phyloP scores from a whole-genome alignment of 1,140 invertebrate species.

The Drosophila arizonae region DNA sequence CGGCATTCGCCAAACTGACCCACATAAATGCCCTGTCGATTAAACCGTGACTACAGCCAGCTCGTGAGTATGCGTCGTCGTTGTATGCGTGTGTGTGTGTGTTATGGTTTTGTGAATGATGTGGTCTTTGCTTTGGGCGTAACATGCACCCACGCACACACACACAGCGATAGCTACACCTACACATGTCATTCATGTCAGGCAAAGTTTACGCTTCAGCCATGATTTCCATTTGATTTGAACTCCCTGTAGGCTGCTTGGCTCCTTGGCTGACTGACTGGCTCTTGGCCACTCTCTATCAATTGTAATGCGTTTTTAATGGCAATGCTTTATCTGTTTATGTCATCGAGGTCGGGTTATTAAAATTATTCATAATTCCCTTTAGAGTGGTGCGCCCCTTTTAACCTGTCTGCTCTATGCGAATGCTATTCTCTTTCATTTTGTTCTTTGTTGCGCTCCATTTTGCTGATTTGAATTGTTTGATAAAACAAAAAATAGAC shows the following conservation, averaged over 20 bases:
- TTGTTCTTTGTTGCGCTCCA: constrained; percentile 28
- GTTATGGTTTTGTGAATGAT: constrained; percentile 71
- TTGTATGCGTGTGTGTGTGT: constrained; percentile 18
- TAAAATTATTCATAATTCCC: constrained; percentile 73
- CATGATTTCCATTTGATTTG: constrained; percentile 35
- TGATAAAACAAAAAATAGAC: constrained; percentile 39
- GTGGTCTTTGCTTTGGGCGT: constrained; percentile 40
- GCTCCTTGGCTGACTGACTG: not conserved
- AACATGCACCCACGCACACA: constrained; percentile 21
- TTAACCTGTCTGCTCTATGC: constrained; percentile 6
- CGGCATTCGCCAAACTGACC: constrained; percentile 58
- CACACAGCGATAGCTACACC: constrained; percentile 14
- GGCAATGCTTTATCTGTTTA: constrained; percentile 70
- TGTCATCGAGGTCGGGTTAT: constrained; percentile 69
- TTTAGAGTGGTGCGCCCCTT: constrained; percentile 23
- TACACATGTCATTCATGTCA: constrained; percentile 60
- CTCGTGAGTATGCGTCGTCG: constrained; percentile 38
- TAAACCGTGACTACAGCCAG: constrained; percentile 40
- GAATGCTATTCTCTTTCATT: not conserved
- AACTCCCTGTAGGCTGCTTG: not conserved
- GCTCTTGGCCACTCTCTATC: constrained; percentile 50
- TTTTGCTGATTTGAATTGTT: constrained; percentile 51
- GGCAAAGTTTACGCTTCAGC: constrained; percentile 50
- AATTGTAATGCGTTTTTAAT: constrained; percentile 82
- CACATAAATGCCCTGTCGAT: constrained; percentile 55